Base-by-base conservation (phyloP, 2,888 invertebrate species). In the Venustoraphidia nigricollis region DNA sequence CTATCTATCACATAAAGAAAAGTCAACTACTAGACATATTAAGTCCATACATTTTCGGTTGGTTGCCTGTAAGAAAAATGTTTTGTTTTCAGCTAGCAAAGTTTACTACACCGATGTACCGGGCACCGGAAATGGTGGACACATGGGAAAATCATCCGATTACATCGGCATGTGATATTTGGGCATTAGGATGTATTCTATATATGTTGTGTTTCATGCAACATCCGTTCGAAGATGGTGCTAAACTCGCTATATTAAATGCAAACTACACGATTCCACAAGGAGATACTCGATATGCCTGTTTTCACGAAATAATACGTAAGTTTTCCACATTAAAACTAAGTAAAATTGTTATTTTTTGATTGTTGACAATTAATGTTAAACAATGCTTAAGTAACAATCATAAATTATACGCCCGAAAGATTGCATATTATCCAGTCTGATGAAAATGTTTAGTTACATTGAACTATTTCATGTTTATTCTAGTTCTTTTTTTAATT, bases 91-190 rank as follows among this genome's bases (percentile, higher is more conserved):
- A 84, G 77, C 69, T 87, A 71, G 81, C 83, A 41, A 76, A 77
- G 60, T 81, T 78, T 59, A 90, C 91, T 17, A 91, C 91, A 9
- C 91, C 91, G 1, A 90, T 90, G 97, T 98, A 98, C 67, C 76
- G 98, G 63, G 89, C 97, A 1, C 98, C 98, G 35, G 98, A 98
- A 74, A 94, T 97, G 84, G 74, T 97, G 53, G 96, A 97, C 63
- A 90, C 95, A 5, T 98, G 97, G 88, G 91, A 85, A 60, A 95
- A 98, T 65, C 83, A 85, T 62, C 86, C 84, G 52, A 93, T 98
- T 55, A 93, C 93, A 49, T 79, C 87, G 54, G 81, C 87, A 41
- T 81, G 86, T 2, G 98, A 99, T 68, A 76, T 95, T 37, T 98
- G 98, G 98, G 96, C 97, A 0, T 70, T 98, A 10, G 98, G 98